Evolutionary conservation across 2,113 vertebrate genomes (phyloP), one percentile per base, ranked within the genome.

Genomic region (Cyrtonyx montezumae): DNA sequence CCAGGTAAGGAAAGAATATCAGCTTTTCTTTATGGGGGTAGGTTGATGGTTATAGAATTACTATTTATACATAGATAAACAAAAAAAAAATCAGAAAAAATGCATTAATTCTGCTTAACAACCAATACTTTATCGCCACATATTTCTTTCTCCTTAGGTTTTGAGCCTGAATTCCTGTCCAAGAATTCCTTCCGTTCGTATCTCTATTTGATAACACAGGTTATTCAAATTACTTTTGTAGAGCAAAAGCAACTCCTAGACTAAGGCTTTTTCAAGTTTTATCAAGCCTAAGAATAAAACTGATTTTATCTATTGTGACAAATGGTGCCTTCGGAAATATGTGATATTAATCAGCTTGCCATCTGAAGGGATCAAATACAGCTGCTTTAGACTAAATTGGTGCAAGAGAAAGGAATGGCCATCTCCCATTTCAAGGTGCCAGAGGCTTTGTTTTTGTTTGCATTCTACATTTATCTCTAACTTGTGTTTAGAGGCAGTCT

Each of bases 381-480:
- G 53, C 28, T 71, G 46, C 37, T 82, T 84, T 78, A 68, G 23
- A 85, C 37, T 58, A 53, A 92, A 70, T 17, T 45, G 23, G n/a
- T 8, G 3, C 3, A 51, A 62, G 49, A 89, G 75, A 81, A 69
- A 51, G 23, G 48, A 92, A 89, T 42, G 36, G 84, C 71, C 84
- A 85, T 90, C 76, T 91, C 89, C 68, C 56, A 68, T 94, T 95
- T 94, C 93, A 90, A 81, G 40, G 61, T 90, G 91, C 95, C 85
- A 84, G 82, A 88, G 90, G 95, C 90, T 95, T 91, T 95, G 79
- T 86, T 96, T 95, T 71, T 94, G 93, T 96, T 96, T 96, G 48
- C 94, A 96, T 95, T 96, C 90, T 90, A 69, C 65, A 34, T 78
- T 63, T 93, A 91, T 96, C 90, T 94, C 65, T 91, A 79, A 86